Evolutionary conservation across 2,888 invertebrate genomes (phyloP).

Genomic region (Beris chalybata): DNA sequence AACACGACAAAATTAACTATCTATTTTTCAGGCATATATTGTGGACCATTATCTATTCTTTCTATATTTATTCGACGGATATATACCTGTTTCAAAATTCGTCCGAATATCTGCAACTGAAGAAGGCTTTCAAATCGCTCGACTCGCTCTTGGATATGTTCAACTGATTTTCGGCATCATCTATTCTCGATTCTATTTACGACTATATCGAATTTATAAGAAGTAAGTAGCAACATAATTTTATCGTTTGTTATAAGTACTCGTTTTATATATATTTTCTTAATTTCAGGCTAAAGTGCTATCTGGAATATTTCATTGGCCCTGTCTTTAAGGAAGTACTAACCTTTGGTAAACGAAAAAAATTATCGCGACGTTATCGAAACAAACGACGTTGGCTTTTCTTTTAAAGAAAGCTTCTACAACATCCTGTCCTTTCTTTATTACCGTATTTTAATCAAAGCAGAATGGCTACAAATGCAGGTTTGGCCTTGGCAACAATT

Average conservation of each 20-base stretch:
- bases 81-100: constrained; percentile 30
- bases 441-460: neutral
- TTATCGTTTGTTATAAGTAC: neutral
- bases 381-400: constrained; percentile 9
- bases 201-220: constrained; percentile 5
- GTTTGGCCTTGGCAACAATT: constrained; percentile 7
- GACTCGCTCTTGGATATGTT: constrained; percentile 12
- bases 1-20: neutral
- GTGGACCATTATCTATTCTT: constrained; percentile 24
- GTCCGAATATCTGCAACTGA: constrained; percentile 30
- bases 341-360: neutral
- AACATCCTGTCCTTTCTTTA: too few species aligned
- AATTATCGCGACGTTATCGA: neutral
- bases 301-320: constrained; percentile 6
- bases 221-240: neutral
- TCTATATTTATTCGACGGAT: constrained; percentile 30
- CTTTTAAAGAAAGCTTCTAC: neutral
- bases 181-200: constrained; percentile 4
- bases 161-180: constrained; percentile 7
- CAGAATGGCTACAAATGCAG: constrained; percentile 29
- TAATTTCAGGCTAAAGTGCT: constrained; percentile 7
- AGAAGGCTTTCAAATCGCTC: constrained; percentile 33
- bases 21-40: constrained; percentile 26
- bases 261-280: neutral
- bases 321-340: constrained; percentile 9